These are phyloP conservation scores for Tyria jacobaeae DNA, from an alignment of 2,888 invertebrate genomes.

Conservation along the genomic window DNA sequence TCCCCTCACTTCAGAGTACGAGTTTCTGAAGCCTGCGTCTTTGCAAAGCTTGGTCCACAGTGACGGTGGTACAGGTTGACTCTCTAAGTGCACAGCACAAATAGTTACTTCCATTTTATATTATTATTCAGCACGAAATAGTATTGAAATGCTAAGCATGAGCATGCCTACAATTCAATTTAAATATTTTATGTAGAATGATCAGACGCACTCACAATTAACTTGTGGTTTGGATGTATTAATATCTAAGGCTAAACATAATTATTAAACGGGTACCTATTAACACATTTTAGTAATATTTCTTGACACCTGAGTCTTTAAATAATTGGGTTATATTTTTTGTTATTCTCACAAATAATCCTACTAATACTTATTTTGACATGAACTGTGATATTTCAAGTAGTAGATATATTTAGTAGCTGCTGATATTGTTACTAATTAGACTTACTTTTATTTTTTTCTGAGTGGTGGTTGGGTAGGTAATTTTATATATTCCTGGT, in stretches of 20 bases:
- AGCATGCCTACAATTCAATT: neutral
- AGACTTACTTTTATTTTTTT: too few relatives aligned
- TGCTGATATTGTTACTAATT: neutral
- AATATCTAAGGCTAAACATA: neutral
- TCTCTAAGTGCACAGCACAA: constrained; percentile 65
- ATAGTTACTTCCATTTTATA: constrained; percentile 24
- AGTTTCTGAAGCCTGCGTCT: constrained; percentile 71
- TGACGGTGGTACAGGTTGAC: constrained; percentile 78
- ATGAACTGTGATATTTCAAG: neutral
- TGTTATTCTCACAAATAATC: neutral
- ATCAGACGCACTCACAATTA: neutral
- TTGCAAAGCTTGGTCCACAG: constrained; percentile 60
- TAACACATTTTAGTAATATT: neutral
- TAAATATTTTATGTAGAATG: too few relatives aligned
- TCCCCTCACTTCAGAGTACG: constrained; percentile 64
- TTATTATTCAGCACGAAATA: too few relatives aligned
- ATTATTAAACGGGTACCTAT: neutral
- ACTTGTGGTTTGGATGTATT: neutral
- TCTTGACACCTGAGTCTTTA: neutral
- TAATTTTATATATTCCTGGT: constrained; percentile 2
- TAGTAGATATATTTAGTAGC: neutral
- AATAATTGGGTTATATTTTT: neutral
- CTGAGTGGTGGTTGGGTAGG: too few relatives aligned
- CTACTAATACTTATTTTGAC: neutral
- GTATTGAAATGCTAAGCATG: too few relatives aligned